Evolutionary conservation across 2,888 invertebrate species (phyloP), one percentile per base, ranked within the genome.

Genomic region (Craniophora ligustri): DNA sequence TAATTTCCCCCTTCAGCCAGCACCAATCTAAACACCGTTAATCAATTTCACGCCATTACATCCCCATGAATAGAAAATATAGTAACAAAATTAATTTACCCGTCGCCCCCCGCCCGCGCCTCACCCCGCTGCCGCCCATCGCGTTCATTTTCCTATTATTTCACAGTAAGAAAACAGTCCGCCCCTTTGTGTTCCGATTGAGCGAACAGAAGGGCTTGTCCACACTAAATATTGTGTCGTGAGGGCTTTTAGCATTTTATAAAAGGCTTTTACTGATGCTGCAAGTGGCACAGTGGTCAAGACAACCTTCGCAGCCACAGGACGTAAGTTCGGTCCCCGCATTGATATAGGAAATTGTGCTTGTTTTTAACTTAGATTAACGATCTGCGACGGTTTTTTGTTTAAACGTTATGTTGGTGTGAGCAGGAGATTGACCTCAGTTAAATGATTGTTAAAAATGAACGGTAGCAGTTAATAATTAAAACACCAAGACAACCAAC

Each of bases 131-230:
- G 40, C 13, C 59, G 36, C 48, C 47, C 30, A 21, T 4, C 41
- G 40, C 35, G 54, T 71, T 74, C 62, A 72, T 67, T 71, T 72
- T 74, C 61, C 72, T 71, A 74, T 72, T 71, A 74, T 67, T 62
- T 68, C 59, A 30, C 50, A 49, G 53, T 71, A 71, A 71, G 75
- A 71, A 67, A 74, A 62, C 72, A 74, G 41, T 30, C 31, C 39
- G 38, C 28, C 48, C 54, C 72, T 70, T 71, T 74, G 67, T 74
- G 65, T 57, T 55, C 31, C 61, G 42, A 46, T 38, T 55, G 72
- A 59, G 49, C 26, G 59, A 54, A 35, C 58, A 57, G 41, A 55
- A 59, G 34, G 50, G 38, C 32, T 30, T 47, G 54, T 62, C 68
- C 68, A 31, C 63, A 34, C 47, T 55, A 67, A 45, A 61, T 54